Evolutionary conservation across 2,113 vertebrate genomes (phyloP).

Genomic region (Nanorana parkeri): DNA sequence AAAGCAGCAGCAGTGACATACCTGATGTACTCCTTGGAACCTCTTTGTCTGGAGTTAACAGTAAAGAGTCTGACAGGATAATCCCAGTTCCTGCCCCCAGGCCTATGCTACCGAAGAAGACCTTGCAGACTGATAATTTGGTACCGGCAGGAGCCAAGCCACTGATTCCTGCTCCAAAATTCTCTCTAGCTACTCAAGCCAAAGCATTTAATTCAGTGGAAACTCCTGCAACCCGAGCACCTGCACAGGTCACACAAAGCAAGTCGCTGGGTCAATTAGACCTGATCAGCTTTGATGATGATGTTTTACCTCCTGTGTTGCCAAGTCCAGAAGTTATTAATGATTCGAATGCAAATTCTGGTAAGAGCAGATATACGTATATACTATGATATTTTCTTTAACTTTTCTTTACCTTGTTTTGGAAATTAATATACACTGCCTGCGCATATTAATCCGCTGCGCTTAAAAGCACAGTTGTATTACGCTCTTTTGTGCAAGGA

Average conservation of each 20-base stretch:
- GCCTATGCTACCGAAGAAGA: conserved; percentile 77
- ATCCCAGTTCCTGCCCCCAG: conserved; percentile 71
- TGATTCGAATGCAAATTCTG: conserved; percentile 67
- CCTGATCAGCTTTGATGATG: conserved; percentile 83
- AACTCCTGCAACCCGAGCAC: conserved; percentile 56
- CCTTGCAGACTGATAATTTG: conserved; percentile 63
- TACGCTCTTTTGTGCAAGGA: too few species aligned
- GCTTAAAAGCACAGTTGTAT: too few species aligned
- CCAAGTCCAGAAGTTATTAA: conserved; percentile 59
- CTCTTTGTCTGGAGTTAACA: conserved; percentile 45
- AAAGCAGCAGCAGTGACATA: conserved; percentile 67
- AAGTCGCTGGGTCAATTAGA: conserved; percentile 69
- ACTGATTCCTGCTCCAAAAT: conserved; percentile 60
- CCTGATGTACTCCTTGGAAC: conserved; percentile 63
- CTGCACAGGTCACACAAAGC: conserved; percentile 60
- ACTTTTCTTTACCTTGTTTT: neutral
- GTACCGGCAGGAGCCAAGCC: conserved; percentile 64
- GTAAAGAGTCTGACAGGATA: conserved; percentile 58
- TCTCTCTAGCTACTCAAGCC: conserved; percentile 70
- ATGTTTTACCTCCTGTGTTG: conserved; percentile 67
- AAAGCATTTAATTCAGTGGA: conserved; percentile 70
- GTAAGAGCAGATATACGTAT: conserved; percentile 67
- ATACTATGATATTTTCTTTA: neutral
- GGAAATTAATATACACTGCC: too few species aligned
- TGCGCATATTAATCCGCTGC: too few species aligned